A percentile compares a stretch with the other conserved stretches of the same genome.
These are phyloP conservation scores for Semaprochilodus insignis DNA, from an alignment of 2,797 vertebrate genomes.

Conservation along the genomic window DNA sequence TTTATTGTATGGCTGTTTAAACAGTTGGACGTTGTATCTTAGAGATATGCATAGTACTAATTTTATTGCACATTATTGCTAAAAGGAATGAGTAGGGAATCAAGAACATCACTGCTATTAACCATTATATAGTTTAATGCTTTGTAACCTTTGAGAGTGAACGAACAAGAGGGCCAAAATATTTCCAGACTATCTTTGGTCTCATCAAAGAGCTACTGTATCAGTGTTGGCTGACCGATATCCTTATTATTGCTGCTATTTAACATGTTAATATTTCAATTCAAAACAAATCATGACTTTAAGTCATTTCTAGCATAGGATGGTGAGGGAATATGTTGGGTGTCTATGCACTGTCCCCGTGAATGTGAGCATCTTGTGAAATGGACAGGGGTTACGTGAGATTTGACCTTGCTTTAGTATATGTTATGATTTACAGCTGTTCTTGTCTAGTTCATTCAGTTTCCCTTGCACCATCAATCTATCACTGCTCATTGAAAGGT, in stretches of 20 bases:
- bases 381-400: slow-evolving; percentile 37
- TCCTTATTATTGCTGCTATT: slow-evolving; percentile 52
- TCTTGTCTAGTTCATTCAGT: not conserved
- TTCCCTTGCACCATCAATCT: not conserved
- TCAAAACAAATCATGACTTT: slow-evolving; percentile 15
- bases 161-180: slow-evolving; percentile 18
- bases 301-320: slow-evolving; percentile 36
- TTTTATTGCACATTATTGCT: slow-evolving; percentile 56
- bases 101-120: slow-evolving; percentile 47
- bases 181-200: slow-evolving; percentile 17
- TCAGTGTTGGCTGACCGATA: slow-evolving; percentile 21
- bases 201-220: slow-evolving; percentile 30
- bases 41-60: slow-evolving; percentile 15
- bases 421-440: not conserved
- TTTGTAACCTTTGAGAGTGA: slow-evolving; percentile 17
- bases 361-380: slow-evolving; percentile 46
- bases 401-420: slow-evolving; percentile 13
- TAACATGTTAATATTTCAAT: slow-evolving; percentile 31
- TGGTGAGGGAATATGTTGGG: slow-evolving; percentile 47
- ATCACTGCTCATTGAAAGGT: not conserved
- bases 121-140: slow-evolving; percentile 23
- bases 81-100: slow-evolving; percentile 71
- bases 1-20: not conserved
- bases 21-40: not conserved
- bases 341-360: slow-evolving; percentile 41